Conservation (phyloP, 2,888 invertebrate species). For the Cosmia pyralina region DNA sequence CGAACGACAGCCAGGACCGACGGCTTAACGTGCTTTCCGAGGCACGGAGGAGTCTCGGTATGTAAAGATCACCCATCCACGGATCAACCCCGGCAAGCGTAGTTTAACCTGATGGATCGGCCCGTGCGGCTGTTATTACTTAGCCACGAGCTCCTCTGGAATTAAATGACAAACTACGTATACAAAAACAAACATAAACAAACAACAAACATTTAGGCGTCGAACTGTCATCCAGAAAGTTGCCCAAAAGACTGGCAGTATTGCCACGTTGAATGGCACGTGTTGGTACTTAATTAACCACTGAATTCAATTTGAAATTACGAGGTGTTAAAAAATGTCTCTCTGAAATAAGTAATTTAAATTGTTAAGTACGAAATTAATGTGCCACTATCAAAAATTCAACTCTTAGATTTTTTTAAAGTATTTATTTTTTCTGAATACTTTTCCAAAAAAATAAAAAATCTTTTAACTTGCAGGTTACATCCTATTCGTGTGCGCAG, state of each 20-base stretch:
- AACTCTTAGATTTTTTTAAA: not conserved
- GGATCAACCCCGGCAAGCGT: too few species aligned
- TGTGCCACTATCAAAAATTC: not conserved
- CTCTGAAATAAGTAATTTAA: not conserved
- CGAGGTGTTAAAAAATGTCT: not conserved
- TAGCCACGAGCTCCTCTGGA: too few species aligned
- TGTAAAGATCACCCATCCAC: too few species aligned
- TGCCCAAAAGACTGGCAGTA: not conserved
- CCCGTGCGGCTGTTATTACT: too few species aligned
- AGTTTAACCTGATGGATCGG: too few species aligned
- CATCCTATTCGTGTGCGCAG: slow-evolving; percentile 61
- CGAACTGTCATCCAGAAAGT: too few species aligned
- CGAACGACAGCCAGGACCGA: too few species aligned
- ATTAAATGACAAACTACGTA: too few species aligned
- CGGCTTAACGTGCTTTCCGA: too few species aligned
- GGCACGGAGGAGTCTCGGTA: too few species aligned
- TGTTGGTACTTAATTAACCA: not conserved
- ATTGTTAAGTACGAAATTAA: not conserved
- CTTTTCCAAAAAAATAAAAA: not conserved
- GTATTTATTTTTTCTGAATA: not conserved
- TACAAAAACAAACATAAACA: too few species aligned
- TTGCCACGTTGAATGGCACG: not conserved
- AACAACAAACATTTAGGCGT: too few species aligned
- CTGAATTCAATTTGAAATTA: not conserved
- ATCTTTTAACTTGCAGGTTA: slow-evolving; percentile 43